A percentile compares a stretch with the other conserved stretches of the same genome.
Conservation (phyloP, 2,888 invertebrate genomes). For the Nemurella pictetii region DNA sequence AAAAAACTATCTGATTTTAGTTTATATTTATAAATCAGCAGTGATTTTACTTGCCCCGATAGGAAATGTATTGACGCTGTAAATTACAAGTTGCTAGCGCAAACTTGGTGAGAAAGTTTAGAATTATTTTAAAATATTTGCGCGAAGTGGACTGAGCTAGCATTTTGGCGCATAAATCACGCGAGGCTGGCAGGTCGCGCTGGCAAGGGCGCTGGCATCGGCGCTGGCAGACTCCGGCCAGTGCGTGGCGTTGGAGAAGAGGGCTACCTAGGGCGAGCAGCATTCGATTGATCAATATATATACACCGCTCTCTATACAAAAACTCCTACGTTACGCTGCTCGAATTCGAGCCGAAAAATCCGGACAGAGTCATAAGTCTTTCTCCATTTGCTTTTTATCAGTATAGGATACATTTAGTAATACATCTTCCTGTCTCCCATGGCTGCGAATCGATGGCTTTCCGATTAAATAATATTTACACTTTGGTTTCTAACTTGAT, state of each 20-base stretch:
- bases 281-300: slow-evolving; percentile 25
- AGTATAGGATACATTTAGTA: slow-evolving; percentile 12
- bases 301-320: not conserved
- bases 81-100: not conserved
- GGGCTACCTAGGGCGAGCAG: not conserved
- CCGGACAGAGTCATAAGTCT: slow-evolving; percentile 22
- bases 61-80: not conserved
- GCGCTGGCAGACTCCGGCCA: not conserved
- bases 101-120: not conserved
- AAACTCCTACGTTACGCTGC: not conserved
- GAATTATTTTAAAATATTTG: not conserved
- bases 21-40: not conserved
- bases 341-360: not conserved
- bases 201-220: not conserved
- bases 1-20: not conserved
- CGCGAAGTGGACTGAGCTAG: not conserved
- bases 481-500: slow-evolving; percentile 21
- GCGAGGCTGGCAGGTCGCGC: not conserved
- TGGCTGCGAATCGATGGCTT: slow-evolving; percentile 17
- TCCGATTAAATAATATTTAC: slow-evolving; percentile 31
- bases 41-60: not conserved
- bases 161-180: not conserved
- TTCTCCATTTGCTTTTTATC: slow-evolving; percentile 32
- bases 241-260: not conserved
- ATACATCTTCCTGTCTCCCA: slow-evolving; percentile 25